Evolutionary conservation across 2,113 vertebrate genomes (phyloP).

Genomic region (Mastomys coucha): DNA sequence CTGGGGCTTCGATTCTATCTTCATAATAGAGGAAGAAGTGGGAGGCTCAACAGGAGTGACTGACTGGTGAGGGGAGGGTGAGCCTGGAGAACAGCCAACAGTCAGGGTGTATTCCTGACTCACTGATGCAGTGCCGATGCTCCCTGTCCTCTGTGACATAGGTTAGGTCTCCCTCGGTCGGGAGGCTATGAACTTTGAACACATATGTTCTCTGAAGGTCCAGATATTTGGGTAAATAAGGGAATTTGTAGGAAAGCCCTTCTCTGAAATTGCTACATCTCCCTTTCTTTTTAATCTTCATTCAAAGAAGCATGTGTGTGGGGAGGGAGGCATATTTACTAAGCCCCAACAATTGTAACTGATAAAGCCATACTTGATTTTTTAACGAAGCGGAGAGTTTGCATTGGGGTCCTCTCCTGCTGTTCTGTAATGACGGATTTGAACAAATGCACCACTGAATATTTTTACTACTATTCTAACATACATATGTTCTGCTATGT

Average conservation of each 20-base stretch:
- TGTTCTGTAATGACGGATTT: not conserved
- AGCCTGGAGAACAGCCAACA: not conserved
- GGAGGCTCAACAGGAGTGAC: not conserved
- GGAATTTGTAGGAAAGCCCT: too few species aligned
- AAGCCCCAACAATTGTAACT: not conserved
- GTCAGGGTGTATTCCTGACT: not conserved
- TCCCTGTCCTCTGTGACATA: not conserved
- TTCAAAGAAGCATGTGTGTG: not conserved
- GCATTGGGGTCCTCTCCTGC: not conserved
- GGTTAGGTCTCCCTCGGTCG: not conserved
- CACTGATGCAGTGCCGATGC: not conserved
- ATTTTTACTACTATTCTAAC: not conserved
- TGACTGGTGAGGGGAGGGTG: not conserved
- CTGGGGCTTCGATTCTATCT: not conserved
- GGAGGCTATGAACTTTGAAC: not conserved
- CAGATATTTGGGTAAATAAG: not conserved
- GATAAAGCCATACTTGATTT: not conserved
- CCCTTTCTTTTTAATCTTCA: not conserved
- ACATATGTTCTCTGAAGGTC: not conserved
- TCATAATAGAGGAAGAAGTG: not conserved
- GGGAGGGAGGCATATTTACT: not conserved
- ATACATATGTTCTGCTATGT: too few species aligned
- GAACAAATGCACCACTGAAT: not conserved
- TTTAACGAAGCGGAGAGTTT: not conserved
- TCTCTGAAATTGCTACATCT: not conserved